These are phyloP conservation scores for Drosophila ananassae DNA, from an alignment of 1,140 invertebrate species.

Conservation along the genomic window DNA sequence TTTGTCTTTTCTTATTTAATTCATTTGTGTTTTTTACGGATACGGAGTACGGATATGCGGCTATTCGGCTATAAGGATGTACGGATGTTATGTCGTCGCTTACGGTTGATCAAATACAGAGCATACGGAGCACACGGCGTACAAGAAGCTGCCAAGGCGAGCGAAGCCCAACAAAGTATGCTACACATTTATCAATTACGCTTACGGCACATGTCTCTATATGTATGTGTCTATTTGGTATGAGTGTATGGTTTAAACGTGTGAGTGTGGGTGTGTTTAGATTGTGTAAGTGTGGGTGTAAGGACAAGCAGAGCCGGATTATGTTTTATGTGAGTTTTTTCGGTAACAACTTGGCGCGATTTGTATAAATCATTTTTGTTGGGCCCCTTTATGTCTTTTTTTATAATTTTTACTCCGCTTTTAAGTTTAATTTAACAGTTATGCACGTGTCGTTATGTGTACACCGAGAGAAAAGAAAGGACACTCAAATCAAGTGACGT, in stretches of 20 bases:
- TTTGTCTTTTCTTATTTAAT: constrained; percentile 4
- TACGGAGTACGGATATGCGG: background rate
- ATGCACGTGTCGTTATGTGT: constrained; percentile 22
- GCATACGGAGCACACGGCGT: constrained; percentile 14
- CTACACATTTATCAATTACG: constrained; percentile 67
- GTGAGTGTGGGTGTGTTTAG: background rate
- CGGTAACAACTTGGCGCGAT: constrained; percentile 46
- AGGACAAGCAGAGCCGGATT: constrained; percentile 44
- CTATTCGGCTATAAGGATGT: background rate
- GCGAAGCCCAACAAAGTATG: constrained; percentile 78
- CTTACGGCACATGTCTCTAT: constrained; percentile 42
- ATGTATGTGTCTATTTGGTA: constrained; percentile 17
- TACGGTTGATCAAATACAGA: constrained; percentile 13
- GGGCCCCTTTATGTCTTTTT: constrained; percentile 13
- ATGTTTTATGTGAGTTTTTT: constrained; percentile 42
- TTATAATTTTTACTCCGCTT: constrained; percentile 24
- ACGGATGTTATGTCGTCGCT: constrained; percentile 6
- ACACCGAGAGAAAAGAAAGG: constrained; percentile 20
- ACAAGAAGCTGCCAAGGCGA: constrained; percentile 60
- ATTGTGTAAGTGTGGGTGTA: constrained; percentile 1
- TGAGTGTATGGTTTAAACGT: background rate
- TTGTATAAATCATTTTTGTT: constrained; percentile 53
- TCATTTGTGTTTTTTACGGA: background rate
- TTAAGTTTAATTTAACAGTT: constrained; percentile 39
- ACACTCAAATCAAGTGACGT: background rate